phyloP scores from a whole-genome alignment of 2,113 vertebrate genomes.

The Hypanus sabinus region DNA sequence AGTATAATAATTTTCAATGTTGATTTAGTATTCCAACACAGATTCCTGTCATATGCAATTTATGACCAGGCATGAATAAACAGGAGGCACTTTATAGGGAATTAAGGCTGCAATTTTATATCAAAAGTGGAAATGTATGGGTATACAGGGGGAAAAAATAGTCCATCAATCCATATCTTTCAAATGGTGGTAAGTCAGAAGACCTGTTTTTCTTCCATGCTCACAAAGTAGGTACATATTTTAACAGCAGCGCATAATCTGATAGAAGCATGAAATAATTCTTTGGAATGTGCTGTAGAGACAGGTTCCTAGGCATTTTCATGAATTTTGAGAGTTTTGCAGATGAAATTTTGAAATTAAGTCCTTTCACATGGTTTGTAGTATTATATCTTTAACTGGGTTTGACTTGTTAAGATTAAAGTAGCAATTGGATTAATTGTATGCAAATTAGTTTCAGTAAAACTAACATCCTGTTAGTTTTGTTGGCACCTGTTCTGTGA shows the following conservation, averaged over 20 bases:
- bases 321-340: not conserved
- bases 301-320: not conserved
- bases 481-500: not conserved
- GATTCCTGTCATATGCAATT: not conserved
- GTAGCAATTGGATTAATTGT: not conserved
- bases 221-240: not conserved
- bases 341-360: not conserved
- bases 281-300: not conserved
- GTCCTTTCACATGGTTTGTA: not conserved
- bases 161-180: not conserved
- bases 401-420: not conserved
- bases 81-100: slow-evolving; percentile 33
- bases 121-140: not conserved
- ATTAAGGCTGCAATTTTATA: slow-evolving; percentile 11
- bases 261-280: not conserved
- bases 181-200: not conserved
- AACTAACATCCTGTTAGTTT: not conserved
- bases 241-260: not conserved
- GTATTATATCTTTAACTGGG: not conserved
- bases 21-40: not conserved
- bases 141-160: not conserved
- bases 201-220: not conserved
- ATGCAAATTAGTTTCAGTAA: not conserved
- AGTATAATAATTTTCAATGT: slow-evolving; percentile 12
- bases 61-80: slow-evolving; percentile 22